Conservation (phyloP, 2,888 invertebrate genomes). For the Dyspetes luteomarginatus region DNA sequence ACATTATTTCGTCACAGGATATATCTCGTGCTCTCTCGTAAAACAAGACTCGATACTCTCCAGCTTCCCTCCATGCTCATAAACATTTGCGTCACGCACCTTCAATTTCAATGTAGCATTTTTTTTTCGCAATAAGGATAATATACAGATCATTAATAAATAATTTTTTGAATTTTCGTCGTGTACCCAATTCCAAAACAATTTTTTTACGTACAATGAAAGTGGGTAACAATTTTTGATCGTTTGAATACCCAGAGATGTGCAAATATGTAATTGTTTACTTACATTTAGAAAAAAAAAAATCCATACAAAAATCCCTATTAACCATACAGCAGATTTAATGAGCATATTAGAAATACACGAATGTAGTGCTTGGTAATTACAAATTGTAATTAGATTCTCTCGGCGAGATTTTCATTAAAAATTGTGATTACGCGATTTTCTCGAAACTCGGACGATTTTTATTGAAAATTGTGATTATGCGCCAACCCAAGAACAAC, state of each 20-base stretch:
- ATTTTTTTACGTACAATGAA: neutral
- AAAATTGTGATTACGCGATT: no score
- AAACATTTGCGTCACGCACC: constrained; percentile 11
- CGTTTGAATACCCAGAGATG: neutral
- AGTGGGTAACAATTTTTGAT: neutral
- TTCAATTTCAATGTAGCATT: neutral
- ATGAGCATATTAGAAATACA: no score
- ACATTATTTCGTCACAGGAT: constrained; percentile 10
- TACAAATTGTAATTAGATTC: no score
- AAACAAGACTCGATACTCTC: neutral
- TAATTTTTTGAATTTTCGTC: neutral
- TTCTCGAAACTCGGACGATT: no score
- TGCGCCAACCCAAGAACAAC: no score
- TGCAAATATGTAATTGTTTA: neutral
- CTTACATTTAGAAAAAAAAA: neutral
- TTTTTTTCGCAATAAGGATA: neutral
- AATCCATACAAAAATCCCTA: no score
- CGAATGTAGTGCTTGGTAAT: neutral
- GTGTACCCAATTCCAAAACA: no score
- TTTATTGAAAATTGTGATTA: no score
- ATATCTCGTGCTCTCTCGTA: neutral
- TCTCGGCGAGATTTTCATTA: no score
- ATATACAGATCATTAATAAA: neutral
- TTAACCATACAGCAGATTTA: no score
- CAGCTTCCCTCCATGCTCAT: constrained; percentile 14